A percentile compares a stretch with the other conserved stretches of the same genome.
These are phyloP conservation scores for Macropis europaea DNA, from an alignment of 2,888 invertebrate species.

Conservation along the genomic window DNA sequence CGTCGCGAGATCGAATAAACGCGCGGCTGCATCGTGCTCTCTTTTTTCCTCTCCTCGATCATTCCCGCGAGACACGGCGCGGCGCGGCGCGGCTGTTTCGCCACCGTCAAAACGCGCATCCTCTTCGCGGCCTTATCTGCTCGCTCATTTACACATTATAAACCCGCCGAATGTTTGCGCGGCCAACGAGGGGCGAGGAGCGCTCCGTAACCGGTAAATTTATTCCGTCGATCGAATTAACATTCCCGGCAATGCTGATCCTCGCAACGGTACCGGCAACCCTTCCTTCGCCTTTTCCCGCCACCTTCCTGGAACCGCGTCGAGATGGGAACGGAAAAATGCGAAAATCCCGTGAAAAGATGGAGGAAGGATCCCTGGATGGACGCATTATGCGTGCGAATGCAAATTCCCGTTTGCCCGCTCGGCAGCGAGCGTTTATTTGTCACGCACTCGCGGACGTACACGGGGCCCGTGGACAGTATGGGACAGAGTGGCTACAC, in stretches of 20 bases:
- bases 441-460: slow-evolving; percentile 59
- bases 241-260: background rate
- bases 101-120: slow-evolving; percentile 21
- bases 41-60: background rate
- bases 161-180: background rate
- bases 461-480: slow-evolving; percentile 29
- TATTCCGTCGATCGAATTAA: background rate
- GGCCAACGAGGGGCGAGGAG: background rate
- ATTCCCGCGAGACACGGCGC: too few species aligned
- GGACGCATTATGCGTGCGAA: slow-evolving; percentile 59
- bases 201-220: background rate
- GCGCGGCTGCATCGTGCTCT: slow-evolving; percentile 25
- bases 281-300: background rate
- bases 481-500: slow-evolving; percentile 16
- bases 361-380: slow-evolving; percentile 5
- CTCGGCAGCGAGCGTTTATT: slow-evolving; percentile 58
- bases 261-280: slow-evolving; percentile 1
- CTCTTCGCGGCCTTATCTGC: background rate
- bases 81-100: too few species aligned
- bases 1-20: slow-evolving; percentile 47
- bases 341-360: slow-evolving; percentile 10
- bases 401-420: slow-evolving; percentile 62
- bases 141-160: background rate
- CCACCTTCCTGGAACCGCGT: background rate
- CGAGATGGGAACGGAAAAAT: background rate